These are phyloP conservation scores for Apodemia hepburni DNA, from an alignment of 2,888 invertebrate species.

Conservation along the genomic window DNA sequence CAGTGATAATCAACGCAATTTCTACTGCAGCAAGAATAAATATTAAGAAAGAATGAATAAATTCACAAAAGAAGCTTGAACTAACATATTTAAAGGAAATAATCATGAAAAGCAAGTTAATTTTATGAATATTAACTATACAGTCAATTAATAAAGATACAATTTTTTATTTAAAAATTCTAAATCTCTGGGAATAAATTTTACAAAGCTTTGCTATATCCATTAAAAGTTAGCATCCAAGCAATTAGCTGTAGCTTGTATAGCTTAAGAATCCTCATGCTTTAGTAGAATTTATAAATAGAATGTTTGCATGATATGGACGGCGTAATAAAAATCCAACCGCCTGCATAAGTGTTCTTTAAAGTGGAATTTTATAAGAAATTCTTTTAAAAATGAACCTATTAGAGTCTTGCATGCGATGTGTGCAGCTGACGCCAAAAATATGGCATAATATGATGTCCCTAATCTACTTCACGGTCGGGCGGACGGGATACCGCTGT, in stretches of 20 bases:
- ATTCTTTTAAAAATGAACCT: slow-evolving; percentile 44
- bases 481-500: slow-evolving; percentile 61
- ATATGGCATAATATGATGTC: slow-evolving; percentile 76
- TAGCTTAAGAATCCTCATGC: slow-evolving; percentile 40
- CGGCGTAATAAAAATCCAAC: slow-evolving; percentile 30
- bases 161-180: neutral
- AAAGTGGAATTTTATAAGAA: slow-evolving; percentile 47
- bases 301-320: slow-evolving; percentile 34
- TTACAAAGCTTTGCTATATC: neutral
- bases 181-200: slow-evolving; percentile 24
- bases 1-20: too few relatives aligned
- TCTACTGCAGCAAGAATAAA: too few relatives aligned
- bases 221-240: neutral
- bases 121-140: too few relatives aligned
- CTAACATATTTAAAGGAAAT: too few relatives aligned
- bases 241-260: slow-evolving; percentile 40
- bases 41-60: too few relatives aligned
- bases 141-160: too few relatives aligned
- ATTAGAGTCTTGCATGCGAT: slow-evolving; percentile 52
- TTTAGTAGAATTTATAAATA: slow-evolving; percentile 34
- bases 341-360: slow-evolving; percentile 27
- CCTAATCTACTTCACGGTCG: slow-evolving; percentile 76
- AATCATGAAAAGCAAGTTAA: too few relatives aligned
- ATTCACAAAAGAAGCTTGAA: too few relatives aligned
- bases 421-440: slow-evolving; percentile 76